phyloP scores from a whole-genome alignment of 2,888 invertebrate genomes.

The Augiades crinisus region DNA sequence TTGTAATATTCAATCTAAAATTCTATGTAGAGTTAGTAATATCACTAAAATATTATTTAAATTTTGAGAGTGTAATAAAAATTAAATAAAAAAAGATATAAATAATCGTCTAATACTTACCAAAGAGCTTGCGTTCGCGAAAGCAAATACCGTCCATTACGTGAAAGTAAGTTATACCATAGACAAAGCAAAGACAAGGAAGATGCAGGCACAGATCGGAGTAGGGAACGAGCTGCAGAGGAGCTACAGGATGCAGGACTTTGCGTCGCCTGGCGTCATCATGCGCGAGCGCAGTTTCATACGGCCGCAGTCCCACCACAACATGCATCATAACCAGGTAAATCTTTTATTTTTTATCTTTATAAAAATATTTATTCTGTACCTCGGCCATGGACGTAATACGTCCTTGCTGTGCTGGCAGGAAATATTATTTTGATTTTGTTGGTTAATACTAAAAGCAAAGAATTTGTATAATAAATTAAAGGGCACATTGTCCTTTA shows the following conservation, averaged over 20 bases:
- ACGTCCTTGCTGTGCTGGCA: no score
- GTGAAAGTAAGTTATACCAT: background rate
- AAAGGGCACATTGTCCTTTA: no score
- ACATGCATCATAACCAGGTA: constrained; percentile 79
- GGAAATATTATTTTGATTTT: no score
- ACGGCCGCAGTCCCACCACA: constrained; percentile 82
- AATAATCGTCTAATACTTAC: constrained; percentile 36
- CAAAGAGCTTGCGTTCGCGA: constrained; percentile 42
- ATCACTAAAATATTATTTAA: constrained; percentile 29
- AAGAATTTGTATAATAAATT: no score
- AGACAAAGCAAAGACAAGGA: constrained; percentile 30
- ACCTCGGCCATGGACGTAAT: no score
- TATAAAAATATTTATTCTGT: no score
- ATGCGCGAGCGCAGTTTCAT: constrained; percentile 87
- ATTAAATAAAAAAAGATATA: constrained; percentile 32
- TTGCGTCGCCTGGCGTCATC: constrained; percentile 79
- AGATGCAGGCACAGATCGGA: constrained; percentile 74
- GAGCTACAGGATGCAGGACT: constrained; percentile 80
- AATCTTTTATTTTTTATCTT: no score
- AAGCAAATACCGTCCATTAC: constrained; percentile 38
- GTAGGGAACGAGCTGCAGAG: constrained; percentile 71
- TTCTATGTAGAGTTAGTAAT: constrained; percentile 17
- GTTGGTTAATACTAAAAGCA: no score
- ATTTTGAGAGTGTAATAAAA: constrained; percentile 24
- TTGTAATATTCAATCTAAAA: constrained; percentile 31